These are phyloP conservation scores for Tortricodes alternella DNA, from an alignment of 2,888 invertebrate genomes.

Conservation along the genomic window DNA sequence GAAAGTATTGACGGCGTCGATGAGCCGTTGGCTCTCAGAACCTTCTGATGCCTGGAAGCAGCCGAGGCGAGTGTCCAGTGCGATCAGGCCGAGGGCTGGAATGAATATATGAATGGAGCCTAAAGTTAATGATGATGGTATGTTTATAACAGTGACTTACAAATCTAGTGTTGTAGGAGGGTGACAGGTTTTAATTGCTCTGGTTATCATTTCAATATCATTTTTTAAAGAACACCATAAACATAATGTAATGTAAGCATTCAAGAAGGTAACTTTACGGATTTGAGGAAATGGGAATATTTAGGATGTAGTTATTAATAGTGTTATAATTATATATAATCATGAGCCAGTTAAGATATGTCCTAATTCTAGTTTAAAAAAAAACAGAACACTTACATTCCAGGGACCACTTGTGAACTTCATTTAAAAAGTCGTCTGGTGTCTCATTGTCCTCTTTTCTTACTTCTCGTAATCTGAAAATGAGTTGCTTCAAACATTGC, in stretches of 20 bases:
- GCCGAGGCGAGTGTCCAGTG: slow-evolving; percentile 85
- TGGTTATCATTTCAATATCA: no score
- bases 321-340: no score
- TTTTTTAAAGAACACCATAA: no score
- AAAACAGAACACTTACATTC: slow-evolving; percentile 84
- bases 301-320: no score
- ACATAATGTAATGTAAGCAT: no score
- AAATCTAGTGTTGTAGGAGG: no score
- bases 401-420: slow-evolving; percentile 90
- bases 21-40: slow-evolving; percentile 84
- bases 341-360: background rate
- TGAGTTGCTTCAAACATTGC: background rate
- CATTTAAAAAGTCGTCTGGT: slow-evolving; percentile 86
- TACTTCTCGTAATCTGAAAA: slow-evolving; percentile 81
- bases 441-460: slow-evolving; percentile 82
- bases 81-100: slow-evolving; percentile 85
- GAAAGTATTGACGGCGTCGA: slow-evolving; percentile 86
- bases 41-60: slow-evolving; percentile 82
- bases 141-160: no score
- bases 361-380: background rate
- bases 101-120: slow-evolving; percentile 31
- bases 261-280: no score
- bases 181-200: no score
- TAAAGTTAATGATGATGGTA: no score
- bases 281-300: no score